Base-by-base conservation (phyloP, 2,113 vertebrate species). In the Oxyruncus cristatus region DNA sequence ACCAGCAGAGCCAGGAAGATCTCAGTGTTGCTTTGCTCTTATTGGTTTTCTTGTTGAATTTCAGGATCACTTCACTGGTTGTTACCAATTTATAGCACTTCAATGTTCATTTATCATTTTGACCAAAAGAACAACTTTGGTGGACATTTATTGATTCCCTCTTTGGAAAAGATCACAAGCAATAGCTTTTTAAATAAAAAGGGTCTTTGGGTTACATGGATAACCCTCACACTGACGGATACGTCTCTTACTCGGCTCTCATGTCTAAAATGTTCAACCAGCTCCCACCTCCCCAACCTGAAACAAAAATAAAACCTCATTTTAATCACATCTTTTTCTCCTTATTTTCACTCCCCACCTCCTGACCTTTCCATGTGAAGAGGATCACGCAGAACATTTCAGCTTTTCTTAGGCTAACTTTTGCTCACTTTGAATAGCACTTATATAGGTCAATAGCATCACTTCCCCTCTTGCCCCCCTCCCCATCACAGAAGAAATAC, bases 401-500 rank as follows among this genome's bases (percentile, higher is more conserved):
- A 91, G 91, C 92, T 97, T 96, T 97, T 96, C 96, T 97, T 96
- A 82, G 93, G 90, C 75, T 93, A 96, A 97, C 93, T 96, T 97
- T 96, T 96, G 83, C 96, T 95, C 95, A 96, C 96, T 97, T 97
- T 96, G 92, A 96, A 94, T 96, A 93, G 93, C 95, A 94, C 92
- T 97, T 97, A 96, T 93, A 91, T 95, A 96, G 96, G 95, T 96
- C 95, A 97, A 96, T 96, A 95, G 95, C 94, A 94, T 96, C 94
- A 91, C 95, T 95, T 97, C 94, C 91, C 93, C 93, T 92, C 81
- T 96, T 5, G 8, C 83, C 84, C 95, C 72, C 89, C 93, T 91
- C 94, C 93, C 94, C 72, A 95, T 81, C 93, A 67, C 68, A 74
- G 76, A 49, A 93, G 89, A 91, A 91, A 91, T 89, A 89, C 66